Evolutionary conservation across 2,888 invertebrate genomes (phyloP).

Genomic region (Drosophila multiciliata): DNA sequence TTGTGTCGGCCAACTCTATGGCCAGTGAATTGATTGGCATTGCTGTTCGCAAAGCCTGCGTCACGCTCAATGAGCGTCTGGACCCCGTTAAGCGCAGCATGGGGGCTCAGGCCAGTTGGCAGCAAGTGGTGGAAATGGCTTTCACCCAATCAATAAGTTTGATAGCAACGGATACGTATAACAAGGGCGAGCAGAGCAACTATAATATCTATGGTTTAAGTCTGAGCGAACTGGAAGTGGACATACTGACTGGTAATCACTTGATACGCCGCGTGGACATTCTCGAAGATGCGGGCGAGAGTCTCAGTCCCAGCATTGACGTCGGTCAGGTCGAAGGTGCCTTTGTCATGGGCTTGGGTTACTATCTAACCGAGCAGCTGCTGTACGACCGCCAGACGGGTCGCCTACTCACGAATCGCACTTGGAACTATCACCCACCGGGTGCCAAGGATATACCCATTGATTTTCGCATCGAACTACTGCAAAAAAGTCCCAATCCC

Average conservation of each 20-base stretch:
- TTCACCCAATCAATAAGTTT: slow-evolving; percentile 85
- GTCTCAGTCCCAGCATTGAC: slow-evolving; percentile 90
- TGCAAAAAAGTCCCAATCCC: slow-evolving; percentile 86
- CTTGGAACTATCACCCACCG: slow-evolving; percentile 93
- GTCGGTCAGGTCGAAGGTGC: slow-evolving; percentile 92
- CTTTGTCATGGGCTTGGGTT: slow-evolving; percentile 92
- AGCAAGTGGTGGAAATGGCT: slow-evolving; percentile 77
- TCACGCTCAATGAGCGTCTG: slow-evolving; percentile 87
- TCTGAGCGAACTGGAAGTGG: slow-evolving; percentile 90
- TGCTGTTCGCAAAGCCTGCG: slow-evolving; percentile 88
- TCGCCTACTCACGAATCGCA: slow-evolving; percentile 89
- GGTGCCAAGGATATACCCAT: slow-evolving; percentile 92
- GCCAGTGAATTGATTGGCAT: slow-evolving; percentile 88
- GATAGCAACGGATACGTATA: slow-evolving; percentile 87
- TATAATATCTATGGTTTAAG: slow-evolving; percentile 89
- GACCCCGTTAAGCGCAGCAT: slow-evolving; percentile 86
- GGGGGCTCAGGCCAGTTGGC: slow-evolving; percentile 85
- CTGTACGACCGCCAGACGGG: slow-evolving; percentile 88
- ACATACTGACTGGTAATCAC: slow-evolving; percentile 91
- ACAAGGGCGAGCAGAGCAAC: slow-evolving; percentile 85
- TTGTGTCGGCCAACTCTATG: slow-evolving; percentile 87
- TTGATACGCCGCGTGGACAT: slow-evolving; percentile 89
- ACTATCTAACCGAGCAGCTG: slow-evolving; percentile 91
- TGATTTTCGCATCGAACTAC: slow-evolving; percentile 90
- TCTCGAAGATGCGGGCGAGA: slow-evolving; percentile 90